Evolutionary conservation across 2,888 invertebrate species (phyloP), one percentile per base, ranked within the genome.

Genomic region (Seira ritae): DNA sequence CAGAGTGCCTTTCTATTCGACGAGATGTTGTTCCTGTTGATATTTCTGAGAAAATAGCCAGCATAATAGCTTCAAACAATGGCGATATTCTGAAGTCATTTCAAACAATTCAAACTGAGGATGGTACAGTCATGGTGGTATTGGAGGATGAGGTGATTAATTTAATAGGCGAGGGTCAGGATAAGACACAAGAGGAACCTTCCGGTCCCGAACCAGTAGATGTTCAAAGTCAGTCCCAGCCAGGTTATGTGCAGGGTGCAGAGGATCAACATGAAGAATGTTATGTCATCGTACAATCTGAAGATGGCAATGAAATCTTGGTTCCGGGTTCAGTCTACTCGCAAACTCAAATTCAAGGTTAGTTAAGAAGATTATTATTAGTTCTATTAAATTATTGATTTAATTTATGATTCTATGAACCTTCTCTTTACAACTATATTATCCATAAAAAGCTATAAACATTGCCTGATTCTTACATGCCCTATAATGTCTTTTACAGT

Each of bases 81-180:
- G 42, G 42, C 6, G 42, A 42, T 12, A 42, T 42, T 42, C 12
- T 42, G 12, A 42, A 31, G 15, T 20, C 71, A 0, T 31, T 79
- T 12, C 68, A 80, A 62, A 80, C 80, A 6, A 71, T 84, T n/a
- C 24, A 70, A n/a, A 67, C 81, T 2, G 50, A 72, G 1, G 77
- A 77, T 46, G 84, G 84, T 0, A 81, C 70, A 20, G 70, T 81
- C 2, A 84, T 84, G 72, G 73, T 84, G 15, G 62, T 81, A 12
- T 31, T 84, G 1, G 71, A 80, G 3, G 84, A 31, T 22, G 70
- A 37, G 23, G 68, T 22, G 23, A 81, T 23, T 42, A n/a, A n/a
- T n/a, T n/a, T n/a, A 3, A 62, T 17, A 15, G 67, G 42, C 42
- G 10, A 67, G 10, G 15, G 46, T 19, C 15, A 71, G 15, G 15